Conservation (phyloP, 2,888 invertebrate species). For the Oscheius sp. region DNA sequence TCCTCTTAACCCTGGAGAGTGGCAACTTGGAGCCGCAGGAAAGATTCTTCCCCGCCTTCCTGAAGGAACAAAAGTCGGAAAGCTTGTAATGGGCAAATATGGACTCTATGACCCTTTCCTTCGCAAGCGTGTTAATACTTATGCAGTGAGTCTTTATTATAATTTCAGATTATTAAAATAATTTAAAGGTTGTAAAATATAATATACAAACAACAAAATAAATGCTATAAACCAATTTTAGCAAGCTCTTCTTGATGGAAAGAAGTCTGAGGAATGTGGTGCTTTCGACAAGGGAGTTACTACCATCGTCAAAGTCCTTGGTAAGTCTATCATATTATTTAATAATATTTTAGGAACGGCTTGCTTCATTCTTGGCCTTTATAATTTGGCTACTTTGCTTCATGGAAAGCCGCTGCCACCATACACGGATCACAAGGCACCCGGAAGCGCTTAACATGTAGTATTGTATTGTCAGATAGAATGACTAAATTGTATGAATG, state of each 20-base stretch:
- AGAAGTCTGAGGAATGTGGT: constrained; percentile 65
- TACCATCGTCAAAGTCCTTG: constrained; percentile 53
- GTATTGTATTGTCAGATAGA: no score
- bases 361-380: constrained; percentile 57
- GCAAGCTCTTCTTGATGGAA: constrained; percentile 65
- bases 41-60: constrained; percentile 69
- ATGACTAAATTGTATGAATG: no score
- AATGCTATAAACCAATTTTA: constrained; percentile 28
- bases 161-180: not conserved
- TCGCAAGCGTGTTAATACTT: constrained; percentile 60
- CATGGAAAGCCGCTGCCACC: constrained; percentile 63
- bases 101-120: constrained; percentile 67
- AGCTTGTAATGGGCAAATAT: constrained; percentile 69
- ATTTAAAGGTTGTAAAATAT: not conserved
- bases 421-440: constrained; percentile 58
- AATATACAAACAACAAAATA: no score
- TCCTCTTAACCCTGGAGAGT: constrained; percentile 67
- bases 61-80: constrained; percentile 65
- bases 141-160: constrained; percentile 44
- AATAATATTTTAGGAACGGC: constrained; percentile 36
- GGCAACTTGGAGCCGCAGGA: constrained; percentile 64
- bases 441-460: constrained; percentile 55
- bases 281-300: constrained; percentile 56
- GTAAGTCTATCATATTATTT: constrained; percentile 21
- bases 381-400: constrained; percentile 58